Evolutionary conservation across 2,797 vertebrate genomes (phyloP).

Genomic region (Pseudopleuronectes americanus): DNA sequence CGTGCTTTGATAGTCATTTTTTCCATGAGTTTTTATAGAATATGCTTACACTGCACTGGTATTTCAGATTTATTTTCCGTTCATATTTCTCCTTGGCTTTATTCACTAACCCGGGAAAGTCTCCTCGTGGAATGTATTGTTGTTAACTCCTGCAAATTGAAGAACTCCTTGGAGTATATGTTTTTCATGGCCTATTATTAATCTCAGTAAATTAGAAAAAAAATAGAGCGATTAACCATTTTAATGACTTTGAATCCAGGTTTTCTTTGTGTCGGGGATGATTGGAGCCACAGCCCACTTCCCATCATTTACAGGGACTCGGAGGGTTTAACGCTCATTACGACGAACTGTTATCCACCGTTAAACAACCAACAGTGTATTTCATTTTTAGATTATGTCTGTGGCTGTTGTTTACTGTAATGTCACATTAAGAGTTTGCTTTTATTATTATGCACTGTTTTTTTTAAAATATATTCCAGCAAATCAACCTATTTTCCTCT

Average conservation of each 20-base stretch:
- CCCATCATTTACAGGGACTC: slow-evolving; percentile 55
- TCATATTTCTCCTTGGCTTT: slow-evolving; percentile 45
- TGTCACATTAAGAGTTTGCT: slow-evolving; percentile 1
- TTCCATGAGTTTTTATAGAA: neutral
- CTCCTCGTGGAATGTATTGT: slow-evolving; percentile 66
- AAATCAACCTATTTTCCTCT: neutral
- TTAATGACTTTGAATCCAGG: slow-evolving; percentile 78
- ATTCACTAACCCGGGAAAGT: slow-evolving; percentile 50
- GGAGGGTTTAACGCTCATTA: slow-evolving; percentile 53
- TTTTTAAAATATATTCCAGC: neutral
- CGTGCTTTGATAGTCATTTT: slow-evolving; percentile 16
- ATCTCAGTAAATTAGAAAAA: slow-evolving; percentile 80
- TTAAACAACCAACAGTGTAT: slow-evolving; percentile 46
- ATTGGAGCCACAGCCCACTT: slow-evolving; percentile 58
- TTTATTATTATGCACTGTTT: too few species aligned
- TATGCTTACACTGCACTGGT: neutral
- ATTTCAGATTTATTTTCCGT: slow-evolving; percentile 35
- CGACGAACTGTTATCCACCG: slow-evolving; percentile 39
- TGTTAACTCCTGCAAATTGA: slow-evolving; percentile 77
- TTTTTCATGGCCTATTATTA: slow-evolving; percentile 78
- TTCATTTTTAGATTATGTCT: slow-evolving; percentile 12
- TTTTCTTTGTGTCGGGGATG: slow-evolving; percentile 65
- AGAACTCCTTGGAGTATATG: slow-evolving; percentile 77
- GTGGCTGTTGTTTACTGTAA: slow-evolving; percentile 4
- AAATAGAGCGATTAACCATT: slow-evolving; percentile 78